These are phyloP conservation scores for Leguminivora glycinivorella DNA, from an alignment of 1,140 invertebrate species.

Conservation along the genomic window DNA sequence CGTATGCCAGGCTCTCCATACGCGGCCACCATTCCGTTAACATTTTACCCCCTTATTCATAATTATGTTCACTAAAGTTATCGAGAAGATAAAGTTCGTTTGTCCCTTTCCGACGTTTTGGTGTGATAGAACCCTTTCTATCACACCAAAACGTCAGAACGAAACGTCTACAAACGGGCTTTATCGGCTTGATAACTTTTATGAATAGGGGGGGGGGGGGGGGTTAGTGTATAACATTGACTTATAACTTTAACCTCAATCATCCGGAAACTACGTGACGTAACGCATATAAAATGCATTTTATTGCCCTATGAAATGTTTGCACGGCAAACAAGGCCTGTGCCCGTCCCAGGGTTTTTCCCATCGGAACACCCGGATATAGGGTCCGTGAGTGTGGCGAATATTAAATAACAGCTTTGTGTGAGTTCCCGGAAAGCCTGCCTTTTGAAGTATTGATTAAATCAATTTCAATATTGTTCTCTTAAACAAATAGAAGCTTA, in stretches of 20 bases:
- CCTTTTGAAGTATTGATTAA: conserved; percentile 21
- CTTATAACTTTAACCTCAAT: not conserved
- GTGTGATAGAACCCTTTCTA: too few relatives aligned
- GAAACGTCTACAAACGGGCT: too few relatives aligned
- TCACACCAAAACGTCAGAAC: too few relatives aligned
- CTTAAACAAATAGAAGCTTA: not conserved
- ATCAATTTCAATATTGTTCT: conserved; percentile 21
- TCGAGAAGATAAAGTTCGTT: too few relatives aligned
- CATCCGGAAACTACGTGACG: not conserved
- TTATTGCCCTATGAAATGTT: conserved; percentile 10
- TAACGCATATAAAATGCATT: not conserved
- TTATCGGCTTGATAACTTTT: too few relatives aligned
- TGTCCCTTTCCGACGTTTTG: too few relatives aligned
- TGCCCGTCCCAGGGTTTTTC: conserved; percentile 4
- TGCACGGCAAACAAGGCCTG: conserved; percentile 5
- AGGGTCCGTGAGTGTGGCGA: conserved; percentile 20
- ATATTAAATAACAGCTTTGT: conserved; percentile 29
- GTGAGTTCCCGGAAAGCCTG: not conserved
- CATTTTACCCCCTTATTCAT: too few relatives aligned
- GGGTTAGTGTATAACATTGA: too few relatives aligned
- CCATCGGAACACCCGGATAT: conserved; percentile 15
- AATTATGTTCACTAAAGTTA: too few relatives aligned
- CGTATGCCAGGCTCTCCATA: too few relatives aligned
- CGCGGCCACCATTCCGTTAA: too few relatives aligned
- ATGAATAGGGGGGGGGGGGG: too few relatives aligned